Percentiles rank a stretch among this genome's conserved stretches.
Conservation (phyloP, 2,113 vertebrate species). For the Isurus oxyrinchus region DNA sequence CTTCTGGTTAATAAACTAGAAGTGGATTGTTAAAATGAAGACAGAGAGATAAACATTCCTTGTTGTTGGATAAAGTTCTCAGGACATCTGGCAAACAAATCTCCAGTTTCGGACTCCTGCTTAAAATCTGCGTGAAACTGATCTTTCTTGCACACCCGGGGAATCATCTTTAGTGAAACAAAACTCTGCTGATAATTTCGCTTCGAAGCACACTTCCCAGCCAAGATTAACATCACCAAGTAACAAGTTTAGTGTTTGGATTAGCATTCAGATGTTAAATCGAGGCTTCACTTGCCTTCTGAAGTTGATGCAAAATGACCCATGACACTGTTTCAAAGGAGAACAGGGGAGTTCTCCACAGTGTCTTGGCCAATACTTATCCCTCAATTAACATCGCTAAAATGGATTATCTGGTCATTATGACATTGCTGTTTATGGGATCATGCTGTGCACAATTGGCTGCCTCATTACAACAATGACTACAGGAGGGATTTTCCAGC, state of each 20-base stretch:
- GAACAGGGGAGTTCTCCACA: background rate
- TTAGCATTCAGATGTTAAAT: background rate
- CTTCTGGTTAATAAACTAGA: background rate
- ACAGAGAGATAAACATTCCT: background rate
- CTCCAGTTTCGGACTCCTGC: background rate
- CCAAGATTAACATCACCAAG: background rate
- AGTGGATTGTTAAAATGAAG: background rate
- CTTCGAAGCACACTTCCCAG: background rate
- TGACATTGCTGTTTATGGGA: background rate
- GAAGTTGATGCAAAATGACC: background rate
- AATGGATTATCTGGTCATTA: background rate
- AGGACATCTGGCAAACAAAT: background rate
- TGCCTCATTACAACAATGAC: background rate
- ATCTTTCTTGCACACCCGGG: background rate
- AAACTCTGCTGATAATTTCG: background rate
- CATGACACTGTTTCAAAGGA: background rate
- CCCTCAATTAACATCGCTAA: background rate
- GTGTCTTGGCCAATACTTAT: background rate
- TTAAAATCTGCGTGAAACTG: background rate
- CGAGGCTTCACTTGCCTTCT: background rate
- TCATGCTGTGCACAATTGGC: background rate
- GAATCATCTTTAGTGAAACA: background rate
- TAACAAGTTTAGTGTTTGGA: too few relatives aligned
- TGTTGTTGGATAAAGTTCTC: background rate
- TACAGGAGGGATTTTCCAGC: too few relatives aligned